Evolutionary conservation across 2,888 invertebrate species (phyloP).

Genomic region (Apoda limacodes): DNA sequence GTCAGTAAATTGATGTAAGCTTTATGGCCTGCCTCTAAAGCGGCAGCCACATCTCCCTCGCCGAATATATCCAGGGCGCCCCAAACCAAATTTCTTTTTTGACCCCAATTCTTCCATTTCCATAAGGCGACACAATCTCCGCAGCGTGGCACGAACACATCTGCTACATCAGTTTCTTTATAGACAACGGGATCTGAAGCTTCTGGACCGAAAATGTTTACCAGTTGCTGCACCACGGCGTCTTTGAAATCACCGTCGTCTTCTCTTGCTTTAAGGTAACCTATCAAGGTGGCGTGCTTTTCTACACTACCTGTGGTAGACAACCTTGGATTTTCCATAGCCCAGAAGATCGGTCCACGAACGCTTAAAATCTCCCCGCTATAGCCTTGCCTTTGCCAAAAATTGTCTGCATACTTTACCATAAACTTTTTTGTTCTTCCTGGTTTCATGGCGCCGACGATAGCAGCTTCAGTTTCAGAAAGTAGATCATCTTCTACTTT

Average conservation of each 20-base stretch:
- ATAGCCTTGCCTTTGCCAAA: conserved; percentile 47
- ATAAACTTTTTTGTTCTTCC: conserved; percentile 42
- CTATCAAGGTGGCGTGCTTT: conserved; percentile 35
- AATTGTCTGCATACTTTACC: conserved; percentile 44
- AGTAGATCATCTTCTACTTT: conserved; percentile 40
- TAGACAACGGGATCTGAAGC: conserved; percentile 42
- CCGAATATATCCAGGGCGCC: conserved; percentile 53
- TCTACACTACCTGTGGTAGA: conserved; percentile 37
- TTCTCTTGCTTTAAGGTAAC: conserved; percentile 39
- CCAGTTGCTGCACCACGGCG: conserved; percentile 44
- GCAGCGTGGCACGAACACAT: conserved; percentile 46
- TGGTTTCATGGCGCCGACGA: conserved; percentile 30
- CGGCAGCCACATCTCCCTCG: conserved; percentile 51
- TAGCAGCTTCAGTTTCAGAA: conserved; percentile 25
- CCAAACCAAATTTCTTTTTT: conserved; percentile 41
- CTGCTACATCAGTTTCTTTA: conserved; percentile 36
- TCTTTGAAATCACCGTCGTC: conserved; percentile 25
- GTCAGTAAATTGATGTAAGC: conserved; percentile 46
- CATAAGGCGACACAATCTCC: conserved; percentile 49
- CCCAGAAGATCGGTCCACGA: conserved; percentile 59
- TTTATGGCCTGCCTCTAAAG: conserved; percentile 52
- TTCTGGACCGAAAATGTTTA: conserved; percentile 43
- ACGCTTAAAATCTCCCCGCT: conserved; percentile 59
- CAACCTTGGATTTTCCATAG: conserved; percentile 44
- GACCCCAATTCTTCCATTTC: conserved; percentile 24